These are phyloP conservation scores for Acromyrmex charruanus DNA, from an alignment of 1,140 invertebrate species.

Conservation along the genomic window DNA sequence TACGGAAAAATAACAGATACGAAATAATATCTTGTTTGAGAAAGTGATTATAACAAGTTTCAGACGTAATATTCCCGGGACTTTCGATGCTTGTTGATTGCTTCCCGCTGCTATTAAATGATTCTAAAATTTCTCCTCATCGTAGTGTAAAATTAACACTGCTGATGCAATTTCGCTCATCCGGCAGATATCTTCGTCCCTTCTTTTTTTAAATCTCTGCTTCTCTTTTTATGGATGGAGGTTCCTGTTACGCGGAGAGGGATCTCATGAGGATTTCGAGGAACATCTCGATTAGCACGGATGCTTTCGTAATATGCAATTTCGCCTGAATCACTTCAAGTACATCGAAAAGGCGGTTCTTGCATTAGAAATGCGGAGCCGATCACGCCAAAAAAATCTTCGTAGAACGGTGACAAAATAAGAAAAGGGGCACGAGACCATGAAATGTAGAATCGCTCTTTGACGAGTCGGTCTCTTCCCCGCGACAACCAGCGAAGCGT, in stretches of 20 bases:
- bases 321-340: slow-evolving; percentile 38
- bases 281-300: slow-evolving; percentile 27
- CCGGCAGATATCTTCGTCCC: not conserved
- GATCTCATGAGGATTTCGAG: slow-evolving; percentile 45
- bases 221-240: not conserved
- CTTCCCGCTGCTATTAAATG: slow-evolving; percentile 1
- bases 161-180: not conserved
- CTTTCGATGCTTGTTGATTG: slow-evolving; percentile 8
- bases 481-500: slow-evolving; percentile 28
- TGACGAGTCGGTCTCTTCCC: slow-evolving; percentile 30
- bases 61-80: not conserved
- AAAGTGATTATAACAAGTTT: not conserved
- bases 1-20: too few species aligned
- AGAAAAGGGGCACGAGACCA: slow-evolving; percentile 18
- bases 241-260: not conserved
- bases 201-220: not conserved
- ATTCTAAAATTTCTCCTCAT: slow-evolving; percentile 14
- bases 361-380: slow-evolving; percentile 41
- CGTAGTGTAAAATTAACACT: not conserved
- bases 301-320: slow-evolving; percentile 64
- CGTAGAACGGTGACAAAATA: slow-evolving; percentile 43
- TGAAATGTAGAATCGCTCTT: slow-evolving; percentile 45
- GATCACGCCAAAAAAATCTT: slow-evolving; percentile 25
- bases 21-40: slow-evolving; percentile 10
- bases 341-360: slow-evolving; percentile 45